Evolutionary conservation across 2,113 vertebrate species (phyloP), one percentile per base, ranked within the genome.

Genomic region (Ovis canadensis): DNA sequence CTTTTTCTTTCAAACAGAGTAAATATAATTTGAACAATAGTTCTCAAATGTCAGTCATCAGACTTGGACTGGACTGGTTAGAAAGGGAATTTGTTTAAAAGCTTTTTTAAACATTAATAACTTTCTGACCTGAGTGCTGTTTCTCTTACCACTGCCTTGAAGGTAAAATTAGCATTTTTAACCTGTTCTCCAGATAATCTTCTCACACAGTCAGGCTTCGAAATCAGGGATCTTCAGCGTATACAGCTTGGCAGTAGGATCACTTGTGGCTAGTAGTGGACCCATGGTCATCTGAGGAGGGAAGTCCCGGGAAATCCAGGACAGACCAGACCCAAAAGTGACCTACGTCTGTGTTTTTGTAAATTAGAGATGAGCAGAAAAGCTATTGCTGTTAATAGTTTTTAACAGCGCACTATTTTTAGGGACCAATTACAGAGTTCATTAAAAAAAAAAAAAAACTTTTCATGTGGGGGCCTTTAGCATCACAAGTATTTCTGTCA

Each of bases 1-100:
- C 40, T 23, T 93, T 95, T 54, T 45, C 48, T 89, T 88, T n/a
- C 23, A 52, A 36, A 92, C 52, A 78, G 78, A 77, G 25, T 62
- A 86, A 91, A 50, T 77, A 50, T 21, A 36, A 29, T 62, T 81
- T 80, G 62, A 67, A 59, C 11, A 54, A 16, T 45, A 36, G 31
- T 84, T 83, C 54, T 74, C 67, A 92, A 57, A 77, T 52, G 7
- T 54, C 86, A 40, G 89, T 59, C 31, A 64, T 29, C 13, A 55
- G 15, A 57, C 33, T 45, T 45, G 7, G 7, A 13, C 40, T 62
- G 50, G 7, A 31, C 88, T 67, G 43, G 55, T 14, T 54, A 59
- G 15, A 85, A 67, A 71, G 25, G 19, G 16, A 89, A 86, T 85
- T 82, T 80, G 36, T 82, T 59, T 57, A 27, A 91, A 77, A 91